Conservation (phyloP, 2,797 vertebrate species). For the Anas flavirostris region DNA sequence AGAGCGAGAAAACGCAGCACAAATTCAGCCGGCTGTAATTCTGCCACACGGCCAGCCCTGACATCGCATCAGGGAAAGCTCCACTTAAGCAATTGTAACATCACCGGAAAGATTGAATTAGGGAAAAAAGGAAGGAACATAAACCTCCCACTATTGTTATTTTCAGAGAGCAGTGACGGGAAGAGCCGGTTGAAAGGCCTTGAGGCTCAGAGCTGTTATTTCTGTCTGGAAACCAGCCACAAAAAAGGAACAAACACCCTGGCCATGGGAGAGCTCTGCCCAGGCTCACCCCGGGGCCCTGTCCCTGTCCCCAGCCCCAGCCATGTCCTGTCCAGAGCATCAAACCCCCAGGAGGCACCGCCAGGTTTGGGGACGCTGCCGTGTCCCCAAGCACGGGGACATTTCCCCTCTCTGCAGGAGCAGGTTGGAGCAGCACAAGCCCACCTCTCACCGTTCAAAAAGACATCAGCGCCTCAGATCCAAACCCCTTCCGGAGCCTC, state of each 20-base stretch:
- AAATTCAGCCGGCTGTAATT: not conserved
- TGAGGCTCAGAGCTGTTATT: constrained; percentile 22
- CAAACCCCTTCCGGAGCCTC: constrained; percentile 61
- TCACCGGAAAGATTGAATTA: constrained; percentile 63
- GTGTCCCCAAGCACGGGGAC: not conserved
- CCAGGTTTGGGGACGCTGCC: not conserved
- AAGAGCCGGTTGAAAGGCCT: constrained; percentile 41
- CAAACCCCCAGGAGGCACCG: not conserved
- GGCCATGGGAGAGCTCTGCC: not conserved
- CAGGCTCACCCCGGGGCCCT: accelerated
- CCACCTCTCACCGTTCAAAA: constrained; percentile 57
- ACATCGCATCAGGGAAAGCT: constrained; percentile 2
- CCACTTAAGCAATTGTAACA: constrained; percentile 65
- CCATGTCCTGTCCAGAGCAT: not conserved
- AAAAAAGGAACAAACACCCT: not conserved
- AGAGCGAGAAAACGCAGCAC: not conserved
- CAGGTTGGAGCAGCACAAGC: constrained; percentile 51
- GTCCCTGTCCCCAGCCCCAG: not conserved
- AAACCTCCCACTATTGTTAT: constrained; percentile 61
- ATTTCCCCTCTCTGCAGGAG: constrained; percentile 27
- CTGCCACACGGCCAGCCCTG: not conserved
- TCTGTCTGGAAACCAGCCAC: constrained; percentile 3
- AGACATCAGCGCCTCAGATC: constrained; percentile 54
- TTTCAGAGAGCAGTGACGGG: constrained; percentile 41
- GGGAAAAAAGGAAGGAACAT: constrained; percentile 63